Evolutionary conservation across 2,888 invertebrate species (phyloP), one percentile per base, ranked within the genome.

Genomic region (Lithosia quadra): DNA sequence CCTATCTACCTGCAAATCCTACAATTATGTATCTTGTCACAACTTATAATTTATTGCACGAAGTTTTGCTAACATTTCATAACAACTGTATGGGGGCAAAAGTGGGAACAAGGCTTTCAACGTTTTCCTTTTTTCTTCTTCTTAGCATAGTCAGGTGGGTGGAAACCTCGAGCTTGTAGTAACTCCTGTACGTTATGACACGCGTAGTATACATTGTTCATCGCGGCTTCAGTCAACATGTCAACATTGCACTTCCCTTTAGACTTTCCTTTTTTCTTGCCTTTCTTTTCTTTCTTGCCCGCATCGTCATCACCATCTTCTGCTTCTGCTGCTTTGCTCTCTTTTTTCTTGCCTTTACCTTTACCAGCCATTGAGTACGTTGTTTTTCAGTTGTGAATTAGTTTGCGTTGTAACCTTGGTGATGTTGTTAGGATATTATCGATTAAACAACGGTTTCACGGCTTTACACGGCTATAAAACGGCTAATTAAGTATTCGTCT

Each of bases 151-250:
- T 98, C 98, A 0, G 98, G 97, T 96, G 98, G 98, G 39, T 97
- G 97, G 89, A 99, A 99, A 0, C 99, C 99, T 76, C 99, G 95
- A 55, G 97, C 97, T 81, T 96, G 97, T 18, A 99, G 92, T 13
- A 99, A 95, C 86, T 99, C 98, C 91, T 98, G 98, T 0, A 98
- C 97, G 87, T 98, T 98, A 86, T 99, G 99, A 80, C 99, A 99
- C 0, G 98, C 98, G 85, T 98, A 98, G 88, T 99, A 99, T 0
- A 99, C 98, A 86, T 99, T 99, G 77, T 98, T 97, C 98, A 99
- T 98, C 0, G 98, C 98, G 3, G 97, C 97, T 80, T 98, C 98
- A 76, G 98, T 98, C 84, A 98, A 96, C 84, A 98, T 97, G 83
- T 98, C 98, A 66, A 98, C 97, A 49, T 97, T 96, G 82, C 97